Evolutionary conservation across 2,888 invertebrate genomes (phyloP).

Genomic region (Calephelis perditalis): DNA sequence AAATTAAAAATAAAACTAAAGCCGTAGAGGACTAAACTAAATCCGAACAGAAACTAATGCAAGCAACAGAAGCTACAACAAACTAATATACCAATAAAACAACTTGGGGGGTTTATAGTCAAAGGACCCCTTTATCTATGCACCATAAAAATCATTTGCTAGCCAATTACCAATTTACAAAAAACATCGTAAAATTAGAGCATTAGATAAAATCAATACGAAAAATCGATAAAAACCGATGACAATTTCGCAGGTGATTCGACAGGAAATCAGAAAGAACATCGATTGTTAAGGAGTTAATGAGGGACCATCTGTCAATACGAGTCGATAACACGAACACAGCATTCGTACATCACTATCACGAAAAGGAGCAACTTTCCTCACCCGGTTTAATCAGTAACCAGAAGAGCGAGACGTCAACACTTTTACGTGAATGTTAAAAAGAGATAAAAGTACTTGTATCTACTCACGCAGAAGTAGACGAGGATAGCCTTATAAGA

Average conservation of each 20-base stretch:
- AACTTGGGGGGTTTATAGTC: too few species aligned
- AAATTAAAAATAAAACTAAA: too few species aligned
- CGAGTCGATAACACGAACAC: conserved; percentile 19
- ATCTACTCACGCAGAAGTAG: conserved; percentile 47
- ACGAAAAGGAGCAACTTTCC: conserved; percentile 58
- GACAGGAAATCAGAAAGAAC: conserved; percentile 31
- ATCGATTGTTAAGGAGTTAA: conserved; percentile 27
- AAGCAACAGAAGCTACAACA: too few species aligned
- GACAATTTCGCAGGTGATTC: conserved; percentile 31
- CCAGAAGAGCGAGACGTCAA: conserved; percentile 34
- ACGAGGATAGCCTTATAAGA: conserved; percentile 49
- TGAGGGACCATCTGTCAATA: conserved; percentile 50
- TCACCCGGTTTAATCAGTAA: conserved; percentile 58
- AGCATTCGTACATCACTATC: conserved; percentile 23
- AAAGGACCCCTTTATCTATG: neutral
- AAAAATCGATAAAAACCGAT: conserved; percentile 20
- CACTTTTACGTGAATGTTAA: conserved; percentile 29
- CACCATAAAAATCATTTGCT: conserved; percentile 4
- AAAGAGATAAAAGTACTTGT: conserved; percentile 48
- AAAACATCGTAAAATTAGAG: conserved; percentile 9
- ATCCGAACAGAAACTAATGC: too few species aligned
- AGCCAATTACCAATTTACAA: neutral
- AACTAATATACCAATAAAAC: too few species aligned
- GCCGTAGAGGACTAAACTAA: too few species aligned
- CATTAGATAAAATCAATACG: conserved; percentile 15